Percentiles rank a stretch among this genome's conserved stretches.
Conservation (phyloP, 2,797 vertebrate species). For the Sternarchorhynchus goeldii region DNA sequence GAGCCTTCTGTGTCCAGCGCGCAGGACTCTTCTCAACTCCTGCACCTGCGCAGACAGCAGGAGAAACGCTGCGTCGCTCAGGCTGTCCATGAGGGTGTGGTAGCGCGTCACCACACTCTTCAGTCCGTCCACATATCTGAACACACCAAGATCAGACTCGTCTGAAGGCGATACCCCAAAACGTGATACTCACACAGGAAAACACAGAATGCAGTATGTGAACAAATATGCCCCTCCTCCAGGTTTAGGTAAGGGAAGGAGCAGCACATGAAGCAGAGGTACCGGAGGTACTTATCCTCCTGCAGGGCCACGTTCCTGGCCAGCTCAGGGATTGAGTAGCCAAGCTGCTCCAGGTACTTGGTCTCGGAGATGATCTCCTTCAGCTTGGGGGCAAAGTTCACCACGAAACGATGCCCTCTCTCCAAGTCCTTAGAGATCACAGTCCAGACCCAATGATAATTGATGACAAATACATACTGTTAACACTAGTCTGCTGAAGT, state of each 20-base stretch:
- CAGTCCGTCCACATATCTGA: slow-evolving; percentile 80
- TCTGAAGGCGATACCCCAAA: neutral
- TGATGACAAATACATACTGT: too few relatives aligned
- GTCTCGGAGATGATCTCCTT: slow-evolving; percentile 84
- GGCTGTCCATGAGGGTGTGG: slow-evolving; percentile 72
- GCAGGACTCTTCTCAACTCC: slow-evolving; percentile 74
- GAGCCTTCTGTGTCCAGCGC: slow-evolving; percentile 79
- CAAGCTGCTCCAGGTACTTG: slow-evolving; percentile 81
- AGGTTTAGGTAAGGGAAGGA: neutral
- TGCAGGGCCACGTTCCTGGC: slow-evolving; percentile 80
- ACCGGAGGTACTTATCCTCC: slow-evolving; percentile 82
- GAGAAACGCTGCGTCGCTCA: slow-evolving; percentile 76
- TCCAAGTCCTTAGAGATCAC: slow-evolving; percentile 36
- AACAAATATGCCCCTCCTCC: neutral
- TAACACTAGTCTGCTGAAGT: too few relatives aligned
- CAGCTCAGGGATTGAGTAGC: slow-evolving; percentile 76
- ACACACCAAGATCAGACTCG: neutral
- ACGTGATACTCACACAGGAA: neutral
- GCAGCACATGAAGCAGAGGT: neutral
- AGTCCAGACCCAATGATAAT: neutral
- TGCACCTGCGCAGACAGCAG: slow-evolving; percentile 80
- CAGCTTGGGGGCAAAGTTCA: slow-evolving; percentile 85
- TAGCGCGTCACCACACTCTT: slow-evolving; percentile 76
- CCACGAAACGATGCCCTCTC: slow-evolving; percentile 62
- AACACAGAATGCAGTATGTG: neutral